phyloP scores from a whole-genome alignment of 2,113 vertebrate genomes.

The Arothron firmamentum region DNA sequence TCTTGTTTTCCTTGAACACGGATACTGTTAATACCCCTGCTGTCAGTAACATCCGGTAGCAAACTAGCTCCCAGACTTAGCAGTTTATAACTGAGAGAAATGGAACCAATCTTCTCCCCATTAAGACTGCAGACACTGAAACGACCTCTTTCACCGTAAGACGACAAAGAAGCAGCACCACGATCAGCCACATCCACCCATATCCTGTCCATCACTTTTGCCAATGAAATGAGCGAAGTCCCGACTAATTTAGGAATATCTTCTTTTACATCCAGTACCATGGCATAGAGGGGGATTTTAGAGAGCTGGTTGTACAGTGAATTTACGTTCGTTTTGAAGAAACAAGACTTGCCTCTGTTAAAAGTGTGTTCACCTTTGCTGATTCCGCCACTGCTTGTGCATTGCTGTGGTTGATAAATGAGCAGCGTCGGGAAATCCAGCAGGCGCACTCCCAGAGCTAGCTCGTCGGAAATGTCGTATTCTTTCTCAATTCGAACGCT shows the following conservation, averaged over 20 bases:
- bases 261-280: conserved; percentile 70
- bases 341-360: conserved; percentile 83
- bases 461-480: conserved; percentile 34
- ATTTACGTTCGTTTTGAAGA: conserved; percentile 75
- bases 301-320: conserved; percentile 57
- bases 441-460: conserved; percentile 78
- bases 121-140: conserved; percentile 64
- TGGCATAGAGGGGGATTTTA: conserved; percentile 70
- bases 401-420: conserved; percentile 61
- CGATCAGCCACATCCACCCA: conserved; percentile 47
- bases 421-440: conserved; percentile 86
- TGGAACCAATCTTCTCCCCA: conserved; percentile 71
- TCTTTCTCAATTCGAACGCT: conserved; percentile 60
- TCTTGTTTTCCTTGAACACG: conserved; percentile 1
- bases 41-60: conserved; percentile 53
- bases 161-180: conserved; percentile 48
- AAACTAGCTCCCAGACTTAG: conserved; percentile 68
- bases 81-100: conserved; percentile 79
- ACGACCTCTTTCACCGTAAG: conserved; percentile 60
- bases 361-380: conserved; percentile 45
- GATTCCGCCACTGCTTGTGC: not conserved
- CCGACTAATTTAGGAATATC: conserved; percentile 73
- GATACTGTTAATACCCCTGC: not conserved
- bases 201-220: conserved; percentile 58
- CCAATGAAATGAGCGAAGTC: conserved; percentile 74